A percentile compares a stretch with the other conserved stretches of the same genome.
Conservation (phyloP, 2,113 vertebrate genomes). For the Halcyon malimbica region DNA sequence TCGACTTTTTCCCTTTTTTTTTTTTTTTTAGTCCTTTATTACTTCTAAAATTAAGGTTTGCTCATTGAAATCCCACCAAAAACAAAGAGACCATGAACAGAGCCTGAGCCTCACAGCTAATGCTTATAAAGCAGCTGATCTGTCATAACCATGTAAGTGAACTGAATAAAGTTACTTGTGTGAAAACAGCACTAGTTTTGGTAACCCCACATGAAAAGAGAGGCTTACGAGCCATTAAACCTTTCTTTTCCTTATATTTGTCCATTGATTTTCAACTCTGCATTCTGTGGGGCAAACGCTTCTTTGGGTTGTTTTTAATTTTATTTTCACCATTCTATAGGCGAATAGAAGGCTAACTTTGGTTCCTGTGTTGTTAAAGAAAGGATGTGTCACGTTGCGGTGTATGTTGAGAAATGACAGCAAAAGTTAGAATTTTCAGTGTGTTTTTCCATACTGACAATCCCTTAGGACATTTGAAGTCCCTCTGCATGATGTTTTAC, state of each 20-base stretch:
- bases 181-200: not conserved
- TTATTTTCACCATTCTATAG: not conserved
- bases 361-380: not conserved
- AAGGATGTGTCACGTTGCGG: not conserved
- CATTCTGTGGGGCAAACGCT: not conserved
- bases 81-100: not conserved
- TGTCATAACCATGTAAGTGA: not conserved
- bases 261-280: not conserved
- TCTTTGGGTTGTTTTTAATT: not conserved
- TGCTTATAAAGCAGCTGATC: not conserved
- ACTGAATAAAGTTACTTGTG: not conserved
- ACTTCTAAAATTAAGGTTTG: not conserved
- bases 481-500: not conserved
- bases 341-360: not conserved
- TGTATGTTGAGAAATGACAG: not conserved
- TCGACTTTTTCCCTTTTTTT: not conserved
- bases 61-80: not conserved
- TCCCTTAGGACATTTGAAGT: not conserved
- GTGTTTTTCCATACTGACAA: not conserved
- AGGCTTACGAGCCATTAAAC: not conserved
- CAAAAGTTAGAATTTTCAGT: not conserved
- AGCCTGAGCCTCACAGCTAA: not conserved
- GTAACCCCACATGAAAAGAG: not conserved
- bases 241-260: not conserved
- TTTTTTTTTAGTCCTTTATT: not conserved